Base-by-base conservation (phyloP, 2,888 invertebrate species). In the Idaea biselata region DNA sequence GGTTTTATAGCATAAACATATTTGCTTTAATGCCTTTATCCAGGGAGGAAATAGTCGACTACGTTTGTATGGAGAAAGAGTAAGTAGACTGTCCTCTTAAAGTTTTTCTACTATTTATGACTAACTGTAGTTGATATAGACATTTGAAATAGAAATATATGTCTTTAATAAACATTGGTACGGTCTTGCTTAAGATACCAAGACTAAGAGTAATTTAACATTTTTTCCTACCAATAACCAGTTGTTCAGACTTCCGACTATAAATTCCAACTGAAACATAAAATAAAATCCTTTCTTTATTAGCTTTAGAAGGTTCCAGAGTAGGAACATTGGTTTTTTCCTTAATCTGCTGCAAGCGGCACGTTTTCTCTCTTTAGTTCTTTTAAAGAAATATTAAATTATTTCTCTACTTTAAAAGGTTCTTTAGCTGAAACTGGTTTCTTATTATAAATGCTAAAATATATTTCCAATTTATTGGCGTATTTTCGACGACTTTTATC, bases 211-310 rank as follows among this genome's bases (percentile, higher is more conserved):
- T 44, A 44, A 44, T 8, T 44, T 44, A 8, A 44, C 8, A 8
- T 14, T 44, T 44, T 44, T 44, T 44, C 14, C 44, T 11, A 44
- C 44, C 44, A 44, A 44, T 44, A 44, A 44, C 8, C 44, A 44
- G 44, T 44, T 44, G 44, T 44, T 44, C 44, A 44, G 44, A 44
- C 44, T 44, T 44, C 44, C 8, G 44, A 44, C 5, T 44, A 44
- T 44, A 44, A 44, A 44, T 44, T 44, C 44, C 44, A 44, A 44
- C 44, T 44, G 44, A 44, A 44, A 44, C 44, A 44, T 44, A 44
- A 44, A 44, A 44, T 44, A 8, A 44, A 44, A 44, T 44, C 44
- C 44, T 44, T 44, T 44, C 44, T 44, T 44, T 44, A 44, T 44
- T 44, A 44, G 44, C 44, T 44, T 44, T 44, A 44, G 44, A 44